Percentiles rank a stretch among this genome's conserved stretches.
These are phyloP conservation scores for Lagenorhynchus albirostris DNA, from an alignment of 2,113 vertebrate species.

Conservation along the genomic window DNA sequence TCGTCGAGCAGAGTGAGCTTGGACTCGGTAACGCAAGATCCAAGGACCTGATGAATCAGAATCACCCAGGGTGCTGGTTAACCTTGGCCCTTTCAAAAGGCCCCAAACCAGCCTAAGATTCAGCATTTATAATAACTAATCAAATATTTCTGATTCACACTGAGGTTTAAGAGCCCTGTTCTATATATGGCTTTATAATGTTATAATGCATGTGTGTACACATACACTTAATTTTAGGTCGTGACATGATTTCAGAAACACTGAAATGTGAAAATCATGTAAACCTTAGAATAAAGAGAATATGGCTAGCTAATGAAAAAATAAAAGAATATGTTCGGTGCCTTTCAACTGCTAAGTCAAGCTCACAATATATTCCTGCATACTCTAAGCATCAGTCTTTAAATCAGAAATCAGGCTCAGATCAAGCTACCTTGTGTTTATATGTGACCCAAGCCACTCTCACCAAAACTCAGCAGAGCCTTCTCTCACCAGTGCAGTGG, in stretches of 20 bases:
- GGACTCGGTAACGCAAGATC: neutral
- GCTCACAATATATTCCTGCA: neutral
- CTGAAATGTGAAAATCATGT: neutral
- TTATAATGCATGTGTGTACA: neutral
- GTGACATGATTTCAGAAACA: neutral
- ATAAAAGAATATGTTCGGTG: neutral
- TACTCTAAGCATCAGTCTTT: neutral
- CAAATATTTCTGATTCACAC: neutral
- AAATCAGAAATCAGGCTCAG: neutral
- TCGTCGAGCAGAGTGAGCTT: too few species aligned
- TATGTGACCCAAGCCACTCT: neutral
- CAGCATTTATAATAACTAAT: neutral
- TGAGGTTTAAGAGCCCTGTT: neutral
- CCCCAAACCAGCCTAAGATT: neutral
- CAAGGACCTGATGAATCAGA: neutral
- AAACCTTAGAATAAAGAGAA: neutral
- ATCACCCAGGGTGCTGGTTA: neutral
- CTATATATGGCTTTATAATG: neutral
- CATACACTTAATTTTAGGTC: neutral
- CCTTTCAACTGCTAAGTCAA: neutral
- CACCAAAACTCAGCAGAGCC: neutral
- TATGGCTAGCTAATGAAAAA: neutral
- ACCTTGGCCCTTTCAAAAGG: neutral
- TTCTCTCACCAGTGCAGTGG: neutral
- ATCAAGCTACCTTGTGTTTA: neutral